Evolutionary conservation across 2,797 vertebrate species (phyloP).

Genomic region (Ptychobarbus kaznakovi): DNA sequence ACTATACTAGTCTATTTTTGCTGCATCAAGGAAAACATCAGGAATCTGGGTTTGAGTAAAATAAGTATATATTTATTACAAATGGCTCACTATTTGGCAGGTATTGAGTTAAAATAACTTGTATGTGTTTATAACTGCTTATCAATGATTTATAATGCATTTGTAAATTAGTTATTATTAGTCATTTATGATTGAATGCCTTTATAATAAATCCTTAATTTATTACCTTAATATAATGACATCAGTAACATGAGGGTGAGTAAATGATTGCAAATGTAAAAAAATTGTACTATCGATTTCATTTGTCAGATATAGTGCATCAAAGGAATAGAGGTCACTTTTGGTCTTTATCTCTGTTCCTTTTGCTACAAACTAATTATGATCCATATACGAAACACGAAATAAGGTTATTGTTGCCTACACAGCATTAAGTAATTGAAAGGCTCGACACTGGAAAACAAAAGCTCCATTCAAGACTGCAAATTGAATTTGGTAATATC

Average conservation of each 20-base stretch:
- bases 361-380: slow-evolving; percentile 17
- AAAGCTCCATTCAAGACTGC: slow-evolving; percentile 47
- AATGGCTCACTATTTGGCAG: not conserved
- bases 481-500: slow-evolving; percentile 53
- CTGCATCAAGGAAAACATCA: too few relatives aligned
- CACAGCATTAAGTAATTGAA: slow-evolving; percentile 44
- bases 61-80: not conserved
- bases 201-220: not conserved
- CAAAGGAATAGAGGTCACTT: slow-evolving; percentile 7
- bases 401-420: slow-evolving; percentile 34
- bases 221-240: not conserved
- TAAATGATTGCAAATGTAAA: not conserved
- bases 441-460: slow-evolving; percentile 50
- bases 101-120: not conserved
- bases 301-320: not conserved
- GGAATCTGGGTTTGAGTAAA: too few relatives aligned
- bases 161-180: not conserved
- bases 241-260: not conserved
- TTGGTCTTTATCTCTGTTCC: not conserved
- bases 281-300: not conserved
- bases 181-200: not conserved
- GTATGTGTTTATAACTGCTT: not conserved
- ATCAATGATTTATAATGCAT: not conserved
- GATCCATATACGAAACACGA: slow-evolving; percentile 19
- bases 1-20: too few relatives aligned